A percentile compares a stretch with the other conserved stretches of the same genome.
Evolutionary conservation across 2,888 invertebrate species (phyloP).

Genomic region (Heliconius aoede): DNA sequence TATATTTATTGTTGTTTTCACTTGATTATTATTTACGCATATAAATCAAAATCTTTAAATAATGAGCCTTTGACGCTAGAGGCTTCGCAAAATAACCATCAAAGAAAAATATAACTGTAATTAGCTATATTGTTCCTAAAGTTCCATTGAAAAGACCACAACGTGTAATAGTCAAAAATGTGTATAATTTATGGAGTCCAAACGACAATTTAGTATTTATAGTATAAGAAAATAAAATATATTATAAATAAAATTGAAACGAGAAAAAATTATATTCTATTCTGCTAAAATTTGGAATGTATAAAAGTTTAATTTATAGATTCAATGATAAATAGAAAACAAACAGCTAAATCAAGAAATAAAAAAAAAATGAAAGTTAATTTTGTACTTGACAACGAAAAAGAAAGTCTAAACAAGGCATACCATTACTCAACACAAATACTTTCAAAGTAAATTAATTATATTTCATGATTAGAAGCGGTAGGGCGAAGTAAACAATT

Average conservation of each 20-base stretch:
- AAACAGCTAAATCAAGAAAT: background rate
- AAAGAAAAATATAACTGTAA: slow-evolving; percentile 25
- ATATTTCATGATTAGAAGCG: background rate
- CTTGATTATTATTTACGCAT: background rate
- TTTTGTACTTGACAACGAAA: background rate
- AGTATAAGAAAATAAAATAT: too few species aligned
- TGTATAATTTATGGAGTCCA: too few species aligned
- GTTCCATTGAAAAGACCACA: too few species aligned
- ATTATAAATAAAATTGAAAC: too few species aligned
- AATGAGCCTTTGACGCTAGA: slow-evolving; percentile 22
- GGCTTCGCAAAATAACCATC: slow-evolving; percentile 19
- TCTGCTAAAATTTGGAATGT: background rate
- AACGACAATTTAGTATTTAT: too few species aligned
- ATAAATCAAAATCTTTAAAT: background rate
- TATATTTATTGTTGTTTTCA: background rate
- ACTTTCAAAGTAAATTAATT: background rate
- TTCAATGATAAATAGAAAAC: background rate
- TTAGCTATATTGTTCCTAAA: background rate
- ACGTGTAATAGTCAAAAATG: too few species aligned
- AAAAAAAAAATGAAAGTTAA: background rate
- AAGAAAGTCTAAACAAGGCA: background rate
- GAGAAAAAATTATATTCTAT: too few species aligned
- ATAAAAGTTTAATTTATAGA: background rate
- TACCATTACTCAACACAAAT: background rate
- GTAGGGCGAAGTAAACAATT: background rate